Evolutionary conservation across 2,113 vertebrate genomes (phyloP), one percentile per base, ranked within the genome.

Genomic region (Marmota flaviventris): DNA sequence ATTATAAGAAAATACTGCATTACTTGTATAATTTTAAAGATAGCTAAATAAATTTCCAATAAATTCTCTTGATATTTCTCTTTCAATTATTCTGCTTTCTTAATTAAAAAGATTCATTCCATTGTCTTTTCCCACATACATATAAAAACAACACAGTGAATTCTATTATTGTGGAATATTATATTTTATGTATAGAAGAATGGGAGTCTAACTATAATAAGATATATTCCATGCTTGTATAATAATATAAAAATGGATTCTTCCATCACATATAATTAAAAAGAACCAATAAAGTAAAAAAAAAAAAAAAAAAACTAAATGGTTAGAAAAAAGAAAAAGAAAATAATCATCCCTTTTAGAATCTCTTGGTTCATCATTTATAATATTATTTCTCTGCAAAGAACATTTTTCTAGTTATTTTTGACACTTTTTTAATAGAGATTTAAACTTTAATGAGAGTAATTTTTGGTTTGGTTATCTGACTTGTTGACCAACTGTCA

Each of bases 401-500:
- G n/a, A 94, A 84, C 1, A 82, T 8, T 83, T 70, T 72, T 86
- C 11, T 63, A 83, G 13, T 86, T 77, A 51, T 89, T 93, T 91
- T 86, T 61, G 78, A 73, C 13, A 56, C 20, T 89, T 85, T 89
- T 85, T 84, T 5, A 51, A 20, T 61, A 77, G 45, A 32, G 14
- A 39, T 94, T 11, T 90, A 88, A 94, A 88, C 75, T 95, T 88
- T 32, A 92, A 63, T 95, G 89, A 70, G 39, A 92, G 39, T 69
- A 48, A 29, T 72, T 93, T 96, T 79, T 27, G 20, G n/a, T 90
- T 85, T 87, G 37, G 89, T 93, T 76, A 95, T 65, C 65, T 81
- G 84, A 56, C 51, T 94, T 97, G 58, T 69, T 94, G 96, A 92
- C 32, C 84, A 89, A 27, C 69, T 89, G 51, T 85, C 81, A 69